Evolutionary conservation across 2,888 invertebrate species (phyloP), one percentile per base, ranked within the genome.

Genomic region (Clivina fossor): DNA sequence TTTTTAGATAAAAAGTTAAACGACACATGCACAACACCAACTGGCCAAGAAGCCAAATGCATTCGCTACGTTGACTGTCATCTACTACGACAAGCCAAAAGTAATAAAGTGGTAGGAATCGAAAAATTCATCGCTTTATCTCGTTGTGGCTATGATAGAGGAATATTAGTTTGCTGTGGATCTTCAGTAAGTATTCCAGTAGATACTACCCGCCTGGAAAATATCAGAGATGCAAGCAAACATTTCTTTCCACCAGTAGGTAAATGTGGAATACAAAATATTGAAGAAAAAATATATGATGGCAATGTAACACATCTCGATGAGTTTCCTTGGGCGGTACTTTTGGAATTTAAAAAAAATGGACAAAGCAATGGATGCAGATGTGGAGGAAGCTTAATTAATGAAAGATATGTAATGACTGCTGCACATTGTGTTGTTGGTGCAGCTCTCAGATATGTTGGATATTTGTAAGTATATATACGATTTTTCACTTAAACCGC

Each of bases 261-360:
- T 18, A 9, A 13, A 11, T 47, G 47, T 20, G 47, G 47, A 2
- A 7, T 2, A 13, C n/a, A 20, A 19, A 18, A 4, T 33, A 2
- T 13, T 20, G 7, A 4, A 8, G 22, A 50, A 11, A 26, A 20
- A 51, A 32, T 51, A 32, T 30, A 32, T 20, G 50, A 32, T 20
- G 50, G 50, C 5, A 30, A 13, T 18, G 53, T 33, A 18, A 33
- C 53, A 13, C 1, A 54, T n/a, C 64, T 82, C 3, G 82, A 81
- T 55, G 83, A 83, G 64, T 82, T 80, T 66, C 81, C 82, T 0
- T 83, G 83, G 83, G 76, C 82, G 77, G 78, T 78, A 0, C 62
- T 82, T 16, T 58, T 82, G 46, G 80, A 81, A 46, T 83, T 82
- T 60, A 72, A 33, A 22, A 33, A 24, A 18, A 15, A 38, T 18